Conservation (phyloP, 2,113 vertebrate genomes). For the Heterotis niloticus region DNA sequence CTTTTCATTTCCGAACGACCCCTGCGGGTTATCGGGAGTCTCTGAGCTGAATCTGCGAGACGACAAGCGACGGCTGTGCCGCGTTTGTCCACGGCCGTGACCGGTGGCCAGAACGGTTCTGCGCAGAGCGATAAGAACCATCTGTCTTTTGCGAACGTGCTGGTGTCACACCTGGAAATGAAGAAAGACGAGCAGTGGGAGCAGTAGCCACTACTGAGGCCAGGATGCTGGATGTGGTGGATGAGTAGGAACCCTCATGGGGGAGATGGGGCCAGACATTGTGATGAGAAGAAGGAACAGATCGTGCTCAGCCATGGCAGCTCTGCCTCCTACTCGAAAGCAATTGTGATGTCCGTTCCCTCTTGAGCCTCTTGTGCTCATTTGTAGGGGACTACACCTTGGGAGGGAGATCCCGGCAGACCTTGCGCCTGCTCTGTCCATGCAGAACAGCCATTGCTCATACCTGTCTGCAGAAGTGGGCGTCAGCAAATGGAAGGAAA, state of each 20-base stretch:
- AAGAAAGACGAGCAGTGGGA: neutral
- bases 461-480: neutral
- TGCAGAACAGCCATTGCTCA: constrained; percentile 3
- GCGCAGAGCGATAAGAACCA: constrained; percentile 11
- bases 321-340: too few species aligned
- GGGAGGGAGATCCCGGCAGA: neutral
- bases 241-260: neutral
- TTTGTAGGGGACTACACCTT: too few species aligned
- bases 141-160: neutral
- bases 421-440: neutral
- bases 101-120: too few species aligned
- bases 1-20: neutral
- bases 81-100: neutral
- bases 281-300: too few species aligned
- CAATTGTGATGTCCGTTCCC: too few species aligned
- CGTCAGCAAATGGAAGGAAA: neutral
- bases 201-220: too few species aligned
- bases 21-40: neutral
- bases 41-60: neutral
- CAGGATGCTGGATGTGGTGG: neutral
- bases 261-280: too few species aligned
- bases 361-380: too few species aligned
- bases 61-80: neutral
- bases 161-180: constrained; percentile 6
- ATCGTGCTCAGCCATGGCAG: too few species aligned